These are phyloP conservation scores for Okamejei kenojei DNA, from an alignment of 2,797 vertebrate genomes.

Conservation along the genomic window DNA sequence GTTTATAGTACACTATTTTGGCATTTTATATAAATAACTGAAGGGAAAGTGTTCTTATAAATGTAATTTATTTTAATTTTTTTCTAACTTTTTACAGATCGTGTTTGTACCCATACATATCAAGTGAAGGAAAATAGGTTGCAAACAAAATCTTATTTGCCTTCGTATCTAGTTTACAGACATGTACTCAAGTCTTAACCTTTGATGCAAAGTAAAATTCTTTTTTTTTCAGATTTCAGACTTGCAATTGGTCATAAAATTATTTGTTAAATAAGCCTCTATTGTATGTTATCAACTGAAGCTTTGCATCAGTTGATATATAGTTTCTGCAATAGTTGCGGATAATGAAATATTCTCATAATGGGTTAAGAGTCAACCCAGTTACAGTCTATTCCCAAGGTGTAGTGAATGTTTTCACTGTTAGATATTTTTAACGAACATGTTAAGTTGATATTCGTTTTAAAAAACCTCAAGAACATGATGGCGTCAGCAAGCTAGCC, in stretches of 20 bases:
- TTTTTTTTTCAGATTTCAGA: conserved; percentile 4
- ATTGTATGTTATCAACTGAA: not conserved
- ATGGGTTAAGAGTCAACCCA: too few species aligned
- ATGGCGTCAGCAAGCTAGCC: not conserved
- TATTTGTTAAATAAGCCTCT: not conserved
- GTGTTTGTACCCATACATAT: conserved; percentile 70
- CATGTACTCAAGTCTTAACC: not conserved
- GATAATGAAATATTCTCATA: not conserved
- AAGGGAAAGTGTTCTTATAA: conserved; percentile 90
- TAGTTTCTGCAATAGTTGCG: not conserved
- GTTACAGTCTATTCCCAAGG: conserved; percentile 16
- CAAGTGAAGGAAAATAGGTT: conserved; percentile 60
- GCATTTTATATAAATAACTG: conserved; percentile 79
- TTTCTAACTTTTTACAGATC: conserved; percentile 88
- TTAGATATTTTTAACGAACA: not conserved
- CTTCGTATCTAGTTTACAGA: conserved; percentile 23
- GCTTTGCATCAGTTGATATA: not conserved
- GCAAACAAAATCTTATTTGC: conserved; percentile 25
- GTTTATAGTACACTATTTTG: conserved; percentile 69
- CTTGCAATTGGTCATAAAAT: not conserved
- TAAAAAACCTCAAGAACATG: too few species aligned
- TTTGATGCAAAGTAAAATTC: conserved; percentile 28
- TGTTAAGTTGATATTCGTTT: not conserved
- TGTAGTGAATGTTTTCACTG: not conserved
- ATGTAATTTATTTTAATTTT: conserved; percentile 89